Conservation (phyloP, 2,888 invertebrate genomes). For the Tinea trinotella region DNA sequence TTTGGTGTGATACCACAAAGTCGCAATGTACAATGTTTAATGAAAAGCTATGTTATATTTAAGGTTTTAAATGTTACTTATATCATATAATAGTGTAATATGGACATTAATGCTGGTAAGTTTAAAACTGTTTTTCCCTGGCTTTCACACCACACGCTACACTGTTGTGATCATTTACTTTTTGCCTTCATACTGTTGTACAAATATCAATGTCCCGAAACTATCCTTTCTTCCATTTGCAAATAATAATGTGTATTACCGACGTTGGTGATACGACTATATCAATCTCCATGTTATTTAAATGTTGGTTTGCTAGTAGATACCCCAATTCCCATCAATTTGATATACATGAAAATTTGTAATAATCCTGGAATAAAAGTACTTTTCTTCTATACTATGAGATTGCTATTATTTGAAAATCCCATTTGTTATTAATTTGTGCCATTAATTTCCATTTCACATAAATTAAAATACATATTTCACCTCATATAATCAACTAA, state of each 20-base stretch:
- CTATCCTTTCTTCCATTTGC: neutral
- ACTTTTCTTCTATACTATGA: too few species aligned
- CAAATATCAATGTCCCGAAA: neutral
- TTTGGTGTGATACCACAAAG: slow-evolving; percentile 37
- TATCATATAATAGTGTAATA: slow-evolving; percentile 25
- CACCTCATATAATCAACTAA: too few species aligned
- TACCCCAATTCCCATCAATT: too few species aligned
- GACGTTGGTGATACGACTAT: too few species aligned
- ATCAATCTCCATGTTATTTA: too few species aligned
- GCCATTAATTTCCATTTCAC: too few species aligned
- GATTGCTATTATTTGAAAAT: too few species aligned
- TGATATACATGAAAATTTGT: too few species aligned
- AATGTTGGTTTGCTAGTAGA: too few species aligned
- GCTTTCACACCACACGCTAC: neutral
- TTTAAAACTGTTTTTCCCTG: slow-evolving; percentile 19
- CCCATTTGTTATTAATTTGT: too few species aligned
- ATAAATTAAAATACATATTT: too few species aligned
- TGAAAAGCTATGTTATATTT: neutral
- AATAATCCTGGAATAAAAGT: too few species aligned
- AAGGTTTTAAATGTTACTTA: slow-evolving; percentile 10
- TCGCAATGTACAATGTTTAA: slow-evolving; percentile 3
- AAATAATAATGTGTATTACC: slow-evolving; percentile 7
- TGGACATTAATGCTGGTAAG: slow-evolving; percentile 69
- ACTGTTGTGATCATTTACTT: neutral
- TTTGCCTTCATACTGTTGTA: neutral